Percentiles rank a stretch among this genome's conserved stretches.
Evolutionary conservation across 2,797 vertebrate genomes (phyloP).

Genomic region (Odontamblyopus rebecca): DNA sequence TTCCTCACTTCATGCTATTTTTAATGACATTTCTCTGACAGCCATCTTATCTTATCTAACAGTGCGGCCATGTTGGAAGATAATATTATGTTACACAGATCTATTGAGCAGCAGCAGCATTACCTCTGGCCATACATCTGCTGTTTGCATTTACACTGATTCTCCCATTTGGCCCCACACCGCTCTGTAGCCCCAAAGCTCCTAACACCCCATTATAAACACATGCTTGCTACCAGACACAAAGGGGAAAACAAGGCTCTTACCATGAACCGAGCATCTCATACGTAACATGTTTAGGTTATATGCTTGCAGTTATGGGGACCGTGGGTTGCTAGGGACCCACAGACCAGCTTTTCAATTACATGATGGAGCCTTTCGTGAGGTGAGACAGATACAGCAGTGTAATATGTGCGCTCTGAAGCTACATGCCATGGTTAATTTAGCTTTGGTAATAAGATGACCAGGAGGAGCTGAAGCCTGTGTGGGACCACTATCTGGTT

Average conservation of each 20-base stretch:
- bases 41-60: background rate
- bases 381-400: slow-evolving; percentile 60
- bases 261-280: slow-evolving; percentile 12
- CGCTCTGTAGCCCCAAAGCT: background rate
- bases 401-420: slow-evolving; percentile 55
- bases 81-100: background rate
- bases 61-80: background rate
- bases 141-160: slow-evolving; percentile 5
- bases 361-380: slow-evolving; percentile 54
- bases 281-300: slow-evolving; percentile 6
- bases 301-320: slow-evolving; percentile 19
- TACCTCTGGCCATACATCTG: slow-evolving; percentile 6
- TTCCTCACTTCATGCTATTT: background rate
- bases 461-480: slow-evolving; percentile 30
- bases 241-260: background rate
- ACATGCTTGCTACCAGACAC: background rate
- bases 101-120: background rate
- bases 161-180: background rate
- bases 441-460: slow-evolving; percentile 56
- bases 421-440: slow-evolving; percentile 62
- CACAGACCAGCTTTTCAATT: slow-evolving; percentile 67
- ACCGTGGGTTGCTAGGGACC: slow-evolving; percentile 37
- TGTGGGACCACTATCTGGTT: slow-evolving; percentile 12
- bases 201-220: slow-evolving; percentile 1
- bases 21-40: background rate